Base-by-base conservation (phyloP, 1,140 invertebrate genomes). In the Rhagoletis pomonella region DNA sequence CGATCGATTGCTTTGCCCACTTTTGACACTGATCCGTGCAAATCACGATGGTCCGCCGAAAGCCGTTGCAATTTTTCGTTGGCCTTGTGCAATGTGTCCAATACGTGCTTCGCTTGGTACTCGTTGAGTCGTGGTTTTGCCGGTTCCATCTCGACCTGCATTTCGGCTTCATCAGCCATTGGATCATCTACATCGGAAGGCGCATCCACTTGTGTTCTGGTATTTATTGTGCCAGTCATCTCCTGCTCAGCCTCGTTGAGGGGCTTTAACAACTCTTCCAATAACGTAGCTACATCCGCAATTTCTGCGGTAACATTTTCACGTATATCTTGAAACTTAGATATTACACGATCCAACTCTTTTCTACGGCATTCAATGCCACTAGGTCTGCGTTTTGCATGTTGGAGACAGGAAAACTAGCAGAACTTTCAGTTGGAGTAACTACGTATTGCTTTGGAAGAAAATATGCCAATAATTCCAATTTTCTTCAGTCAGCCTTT, bases 1-100 rank as follows among this genome's bases (percentile, higher is more conserved):
- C 97, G 96, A 91, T 99, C 98, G 89, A 99, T 98, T 0, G 97
- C 96, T 94, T 99, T 99, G 19, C 98, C 98, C 58, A 99, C 97
- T 95, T 98, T 98, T 0, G 98, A 99, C 1, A 99, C 98, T 85
- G 97, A 97, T 0, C 90, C 90, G 92, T 96, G 96, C 4, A 96
- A 92, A 88, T 96, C 96, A 87, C 96, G 94, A 90, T 96, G 96
- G 94, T 98, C 97, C 87, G 96, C 95, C 3, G 97, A 96, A 87
- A 98, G 93, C 90, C 96, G 94, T 88, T 96, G 95, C 0, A 97
- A 94, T 44, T 95, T 96, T 89, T 97, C 96, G 90, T 97, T 96
- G 50, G 96, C 95, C 93, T 96, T 95, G n/a, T 93, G 93, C 91
- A 97, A 95, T 10, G 96, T 93, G 77, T 96, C 95, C 89, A 95